Conservation (phyloP, 2,797 vertebrate species). For the Parauchenoglanis ngamensis region DNA sequence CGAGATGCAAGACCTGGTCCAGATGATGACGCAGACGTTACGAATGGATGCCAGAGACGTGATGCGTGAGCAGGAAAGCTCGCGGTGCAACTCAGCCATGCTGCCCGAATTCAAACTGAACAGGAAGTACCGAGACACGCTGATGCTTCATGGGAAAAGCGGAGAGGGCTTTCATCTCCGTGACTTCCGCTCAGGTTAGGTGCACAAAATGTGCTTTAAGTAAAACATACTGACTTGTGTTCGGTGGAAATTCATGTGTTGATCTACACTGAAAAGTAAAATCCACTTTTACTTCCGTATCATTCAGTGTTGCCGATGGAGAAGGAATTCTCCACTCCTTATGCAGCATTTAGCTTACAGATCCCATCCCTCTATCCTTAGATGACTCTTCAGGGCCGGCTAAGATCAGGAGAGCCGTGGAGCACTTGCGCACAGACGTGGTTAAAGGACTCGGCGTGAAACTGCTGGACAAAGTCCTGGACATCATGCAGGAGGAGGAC, state of each 20-base stretch:
- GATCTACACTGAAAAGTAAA: neutral
- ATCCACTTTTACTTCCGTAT: neutral
- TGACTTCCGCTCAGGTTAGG: constrained; percentile 81
- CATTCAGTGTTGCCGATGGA: no score
- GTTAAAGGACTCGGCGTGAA: constrained; percentile 89
- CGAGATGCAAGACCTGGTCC: constrained; percentile 91
- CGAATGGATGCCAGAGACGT: constrained; percentile 81
- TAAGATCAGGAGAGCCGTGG: constrained; percentile 87
- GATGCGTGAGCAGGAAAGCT: constrained; percentile 59
- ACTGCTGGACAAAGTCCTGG: constrained; percentile 85
- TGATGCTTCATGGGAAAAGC: constrained; percentile 89
- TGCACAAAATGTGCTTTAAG: neutral
- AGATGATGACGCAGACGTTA: constrained; percentile 92
- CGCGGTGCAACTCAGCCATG: constrained; percentile 56
- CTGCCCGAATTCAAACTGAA: constrained; percentile 86
- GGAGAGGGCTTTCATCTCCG: constrained; percentile 75
- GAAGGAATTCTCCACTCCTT: neutral
- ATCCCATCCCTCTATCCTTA: constrained; percentile 55
- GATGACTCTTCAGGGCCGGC: constrained; percentile 80
- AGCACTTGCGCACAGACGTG: constrained; percentile 88
- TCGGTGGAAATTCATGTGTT: neutral
- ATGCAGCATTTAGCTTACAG: neutral
- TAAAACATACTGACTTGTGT: neutral
- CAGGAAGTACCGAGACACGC: constrained; percentile 88
- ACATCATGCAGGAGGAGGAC: constrained; percentile 91